Conservation (phyloP, 2,797 vertebrate genomes). For the Pelochelys cantorii region DNA sequence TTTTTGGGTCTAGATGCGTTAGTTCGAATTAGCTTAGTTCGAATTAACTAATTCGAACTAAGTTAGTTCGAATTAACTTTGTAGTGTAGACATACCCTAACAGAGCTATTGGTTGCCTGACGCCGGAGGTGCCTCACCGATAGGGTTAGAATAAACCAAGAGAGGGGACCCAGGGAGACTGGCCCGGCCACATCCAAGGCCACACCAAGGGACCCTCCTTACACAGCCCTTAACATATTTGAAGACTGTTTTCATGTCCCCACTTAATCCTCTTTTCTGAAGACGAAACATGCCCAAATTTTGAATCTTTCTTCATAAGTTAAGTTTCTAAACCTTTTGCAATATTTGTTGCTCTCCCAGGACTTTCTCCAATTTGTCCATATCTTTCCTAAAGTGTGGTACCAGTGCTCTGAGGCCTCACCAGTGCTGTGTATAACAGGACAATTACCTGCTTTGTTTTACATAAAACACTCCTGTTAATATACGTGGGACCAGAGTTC, state of each 20-base stretch:
- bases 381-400: neutral
- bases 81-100: no score
- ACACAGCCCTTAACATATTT: neutral
- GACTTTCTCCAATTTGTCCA: neutral
- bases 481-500: neutral
- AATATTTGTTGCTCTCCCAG: neutral
- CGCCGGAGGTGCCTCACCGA: no score
- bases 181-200: no score
- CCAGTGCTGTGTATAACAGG: neutral
- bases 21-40: no score
- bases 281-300: neutral
- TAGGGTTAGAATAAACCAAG: no score
- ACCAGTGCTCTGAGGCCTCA: neutral
- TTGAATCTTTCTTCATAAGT: neutral
- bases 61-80: no score
- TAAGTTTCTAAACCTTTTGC: neutral
- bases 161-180: no score
- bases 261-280: neutral
- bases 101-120: no score
- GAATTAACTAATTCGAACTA: no score
- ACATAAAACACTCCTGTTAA: neutral
- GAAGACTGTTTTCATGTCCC: neutral
- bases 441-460: neutral
- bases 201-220: neutral
- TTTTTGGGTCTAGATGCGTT: no score